Percentiles rank a stretch among this genome's conserved stretches.
Conservation (phyloP, 2,888 invertebrate species). For the Orgyia antiqua region DNA sequence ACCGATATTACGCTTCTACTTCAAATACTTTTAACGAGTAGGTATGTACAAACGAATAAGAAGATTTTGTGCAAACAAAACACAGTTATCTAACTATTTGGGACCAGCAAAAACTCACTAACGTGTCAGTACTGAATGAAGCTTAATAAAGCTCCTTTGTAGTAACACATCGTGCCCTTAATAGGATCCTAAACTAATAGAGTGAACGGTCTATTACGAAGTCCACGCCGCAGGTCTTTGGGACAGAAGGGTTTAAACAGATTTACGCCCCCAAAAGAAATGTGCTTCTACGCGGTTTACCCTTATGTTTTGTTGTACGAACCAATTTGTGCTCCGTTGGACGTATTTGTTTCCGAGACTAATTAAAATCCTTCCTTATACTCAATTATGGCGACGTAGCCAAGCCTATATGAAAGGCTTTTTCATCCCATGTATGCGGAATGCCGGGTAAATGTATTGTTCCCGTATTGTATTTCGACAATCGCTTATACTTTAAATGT, state of each 20-base stretch:
- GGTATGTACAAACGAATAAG: slow-evolving; percentile 56
- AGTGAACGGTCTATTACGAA: slow-evolving; percentile 40
- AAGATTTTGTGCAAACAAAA: slow-evolving; percentile 51
- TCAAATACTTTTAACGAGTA: too few species aligned
- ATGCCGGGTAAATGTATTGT: slow-evolving; percentile 6
- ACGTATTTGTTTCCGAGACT: slow-evolving; percentile 47
- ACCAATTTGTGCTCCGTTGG: slow-evolving; percentile 43
- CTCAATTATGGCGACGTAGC: slow-evolving; percentile 41
- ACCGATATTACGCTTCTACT: too few species aligned
- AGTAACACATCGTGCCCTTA: slow-evolving; percentile 52
- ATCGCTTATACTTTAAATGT: too few species aligned
- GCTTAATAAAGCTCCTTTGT: slow-evolving; percentile 60
- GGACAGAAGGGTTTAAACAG: slow-evolving; percentile 53
- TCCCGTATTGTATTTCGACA: slow-evolving; percentile 5
- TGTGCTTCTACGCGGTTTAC: slow-evolving; percentile 40
- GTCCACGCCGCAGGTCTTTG: slow-evolving; percentile 39
- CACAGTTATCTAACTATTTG: slow-evolving; percentile 53
- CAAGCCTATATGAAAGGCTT: slow-evolving; percentile 31
- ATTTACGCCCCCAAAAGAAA: slow-evolving; percentile 56
- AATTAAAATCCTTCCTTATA: slow-evolving; percentile 52
- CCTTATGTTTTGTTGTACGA: slow-evolving; percentile 50
- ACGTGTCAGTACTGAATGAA: slow-evolving; percentile 37
- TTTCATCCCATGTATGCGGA: slow-evolving; percentile 20
- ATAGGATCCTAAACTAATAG: slow-evolving; percentile 74
- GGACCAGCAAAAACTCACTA: slow-evolving; percentile 42